phyloP scores from a whole-genome alignment of 2,888 invertebrate species.

The Lithophane ornitopus region DNA sequence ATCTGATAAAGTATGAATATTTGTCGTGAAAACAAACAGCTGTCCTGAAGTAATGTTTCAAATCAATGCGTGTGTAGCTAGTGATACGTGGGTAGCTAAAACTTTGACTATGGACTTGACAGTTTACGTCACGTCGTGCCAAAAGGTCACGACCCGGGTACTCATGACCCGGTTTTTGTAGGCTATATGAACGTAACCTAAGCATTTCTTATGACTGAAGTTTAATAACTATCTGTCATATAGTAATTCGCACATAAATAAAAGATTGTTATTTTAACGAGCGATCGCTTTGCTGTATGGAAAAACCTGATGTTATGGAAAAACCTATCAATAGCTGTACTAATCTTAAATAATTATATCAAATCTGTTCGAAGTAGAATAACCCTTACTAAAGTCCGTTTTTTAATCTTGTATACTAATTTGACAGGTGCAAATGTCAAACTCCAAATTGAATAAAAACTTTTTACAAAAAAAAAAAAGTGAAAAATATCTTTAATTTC shows the following conservation, averaged over 20 bases:
- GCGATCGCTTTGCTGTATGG: background rate
- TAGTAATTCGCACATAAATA: background rate
- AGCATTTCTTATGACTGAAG: background rate
- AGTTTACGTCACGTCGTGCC: constrained; percentile 2
- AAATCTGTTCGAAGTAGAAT: no score
- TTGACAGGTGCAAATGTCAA: no score
- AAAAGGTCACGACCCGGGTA: constrained; percentile 29
- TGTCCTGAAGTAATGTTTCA: constrained; percentile 7
- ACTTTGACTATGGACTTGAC: constrained; percentile 10
- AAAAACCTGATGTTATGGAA: background rate
- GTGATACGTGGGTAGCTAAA: constrained; percentile 8
- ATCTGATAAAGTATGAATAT: constrained; percentile 52
- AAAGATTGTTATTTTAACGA: background rate
- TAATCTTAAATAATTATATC: no score
- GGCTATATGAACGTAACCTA: background rate
- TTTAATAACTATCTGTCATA: background rate
- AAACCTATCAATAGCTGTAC: background rate
- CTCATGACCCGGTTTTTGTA: constrained; percentile 19
- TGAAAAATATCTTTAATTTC: no score
- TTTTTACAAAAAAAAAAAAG: no score
- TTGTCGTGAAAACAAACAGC: constrained; percentile 16
- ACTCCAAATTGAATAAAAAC: no score
- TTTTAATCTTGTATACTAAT: no score
- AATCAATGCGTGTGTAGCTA: constrained; percentile 39
- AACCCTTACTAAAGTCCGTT: no score